Conservation (phyloP, 2,113 vertebrate species). For the Pseudonaja textilis region DNA sequence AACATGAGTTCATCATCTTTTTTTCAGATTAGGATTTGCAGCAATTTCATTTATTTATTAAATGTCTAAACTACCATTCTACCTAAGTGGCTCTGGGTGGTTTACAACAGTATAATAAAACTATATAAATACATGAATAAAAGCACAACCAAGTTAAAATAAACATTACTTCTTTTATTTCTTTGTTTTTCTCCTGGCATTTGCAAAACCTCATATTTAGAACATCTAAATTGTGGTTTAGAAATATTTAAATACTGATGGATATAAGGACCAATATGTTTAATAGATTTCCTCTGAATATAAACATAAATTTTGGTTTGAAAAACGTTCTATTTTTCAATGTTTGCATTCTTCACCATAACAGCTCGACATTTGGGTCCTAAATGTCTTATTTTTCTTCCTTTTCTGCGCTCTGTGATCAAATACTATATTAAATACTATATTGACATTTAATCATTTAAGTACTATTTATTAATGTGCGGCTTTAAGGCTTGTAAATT, state of each 20-base stretch:
- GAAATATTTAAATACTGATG: neutral
- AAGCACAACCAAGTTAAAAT: neutral
- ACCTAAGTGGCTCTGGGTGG: neutral
- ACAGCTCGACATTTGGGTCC: neutral
- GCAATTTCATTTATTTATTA: neutral
- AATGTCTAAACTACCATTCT: neutral
- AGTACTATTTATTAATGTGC: neutral
- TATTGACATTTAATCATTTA: neutral
- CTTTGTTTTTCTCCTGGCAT: neutral
- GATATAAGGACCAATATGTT: neutral
- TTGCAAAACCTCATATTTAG: neutral
- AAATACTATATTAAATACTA: neutral
- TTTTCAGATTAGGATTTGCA: neutral
- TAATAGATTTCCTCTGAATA: neutral
- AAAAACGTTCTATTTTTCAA: neutral
- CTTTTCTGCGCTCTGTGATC: neutral
- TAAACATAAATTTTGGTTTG: neutral
- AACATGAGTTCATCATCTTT: neutral
- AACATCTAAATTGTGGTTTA: neutral
- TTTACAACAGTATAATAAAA: neutral
- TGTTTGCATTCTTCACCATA: neutral
- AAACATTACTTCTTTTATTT: neutral
- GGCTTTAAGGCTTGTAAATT: neutral
- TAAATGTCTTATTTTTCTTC: neutral
- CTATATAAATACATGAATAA: neutral